Evolutionary conservation across 2,797 vertebrate species (phyloP).

Genomic region (Cirrhinus mrigala): DNA sequence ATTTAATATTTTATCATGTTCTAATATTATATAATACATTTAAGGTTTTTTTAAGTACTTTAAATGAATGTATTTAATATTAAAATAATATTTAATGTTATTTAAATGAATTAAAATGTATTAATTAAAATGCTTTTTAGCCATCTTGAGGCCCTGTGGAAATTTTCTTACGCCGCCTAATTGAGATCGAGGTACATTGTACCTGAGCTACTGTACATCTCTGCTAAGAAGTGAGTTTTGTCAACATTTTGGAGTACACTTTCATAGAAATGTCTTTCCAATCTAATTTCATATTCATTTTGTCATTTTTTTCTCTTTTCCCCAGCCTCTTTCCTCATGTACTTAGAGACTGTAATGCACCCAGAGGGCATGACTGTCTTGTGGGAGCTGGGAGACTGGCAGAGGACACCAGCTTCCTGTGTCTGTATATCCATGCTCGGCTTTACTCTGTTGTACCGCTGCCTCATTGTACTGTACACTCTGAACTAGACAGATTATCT

Average conservation of each 20-base stretch:
- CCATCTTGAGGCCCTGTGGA: background rate
- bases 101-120: background rate
- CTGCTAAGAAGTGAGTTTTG: background rate
- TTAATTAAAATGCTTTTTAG: background rate
- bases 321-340: conserved; percentile 41
- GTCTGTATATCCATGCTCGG: conserved; percentile 42
- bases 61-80: too few species aligned
- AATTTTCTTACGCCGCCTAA: background rate
- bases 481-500: conserved; percentile 80
- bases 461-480: conserved; percentile 63
- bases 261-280: background rate
- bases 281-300: background rate
- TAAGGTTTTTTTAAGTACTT: too few species aligned
- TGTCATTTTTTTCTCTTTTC: conserved; percentile 53
- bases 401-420: conserved; percentile 51
- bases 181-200: background rate
- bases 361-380: conserved; percentile 69
- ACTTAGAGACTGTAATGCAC: conserved; percentile 69
- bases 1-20: too few species aligned
- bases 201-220: background rate
- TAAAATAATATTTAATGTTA: too few species aligned
- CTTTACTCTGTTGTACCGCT: conserved; percentile 59
- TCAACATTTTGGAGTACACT: background rate
- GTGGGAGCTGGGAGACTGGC: conserved; percentile 65
- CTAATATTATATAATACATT: too few species aligned